Percentiles rank a stretch among this genome's conserved stretches.
These are phyloP conservation scores for Papilio dardanus DNA, from an alignment of 1,140 invertebrate species.

Conservation along the genomic window DNA sequence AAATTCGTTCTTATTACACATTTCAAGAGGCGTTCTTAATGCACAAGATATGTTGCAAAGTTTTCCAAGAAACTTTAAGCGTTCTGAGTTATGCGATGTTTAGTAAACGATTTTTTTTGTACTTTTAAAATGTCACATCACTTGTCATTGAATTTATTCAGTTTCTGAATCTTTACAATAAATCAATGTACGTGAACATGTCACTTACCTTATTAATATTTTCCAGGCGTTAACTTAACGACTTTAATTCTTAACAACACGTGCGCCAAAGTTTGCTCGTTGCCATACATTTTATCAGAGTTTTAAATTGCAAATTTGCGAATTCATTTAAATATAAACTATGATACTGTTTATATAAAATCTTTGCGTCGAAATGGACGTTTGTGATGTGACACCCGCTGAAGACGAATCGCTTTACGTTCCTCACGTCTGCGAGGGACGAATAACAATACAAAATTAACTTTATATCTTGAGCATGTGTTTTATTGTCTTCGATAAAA, in stretches of 20 bases:
- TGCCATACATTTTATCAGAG: background rate
- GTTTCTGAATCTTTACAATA: background rate
- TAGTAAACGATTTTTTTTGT: background rate
- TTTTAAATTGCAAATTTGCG: background rate
- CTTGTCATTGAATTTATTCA: background rate
- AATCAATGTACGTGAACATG: background rate
- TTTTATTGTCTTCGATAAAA: conserved; percentile 21
- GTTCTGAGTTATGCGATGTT: background rate
- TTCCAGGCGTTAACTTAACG: background rate
- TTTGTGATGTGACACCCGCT: background rate
- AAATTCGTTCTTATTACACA: too few species aligned
- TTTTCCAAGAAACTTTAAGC: background rate
- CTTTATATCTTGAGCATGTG: conserved; percentile 24
- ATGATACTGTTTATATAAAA: conserved; percentile 14
- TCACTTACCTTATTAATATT: background rate
- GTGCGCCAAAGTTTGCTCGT: background rate
- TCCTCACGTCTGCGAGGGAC: background rate
- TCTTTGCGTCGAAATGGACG: background rate
- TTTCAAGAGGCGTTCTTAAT: too few species aligned
- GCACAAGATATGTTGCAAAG: background rate
- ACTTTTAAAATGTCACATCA: background rate
- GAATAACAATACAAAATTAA: conserved; percentile 25
- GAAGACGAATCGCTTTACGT: conserved; percentile 22
- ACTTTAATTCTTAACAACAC: conserved; percentile 13
- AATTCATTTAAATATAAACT: conserved; percentile 22